Evolutionary conservation across 1,140 invertebrate genomes (phyloP), one percentile per base, ranked within the genome.

Genomic region (Lasioglossum baleicum): DNA sequence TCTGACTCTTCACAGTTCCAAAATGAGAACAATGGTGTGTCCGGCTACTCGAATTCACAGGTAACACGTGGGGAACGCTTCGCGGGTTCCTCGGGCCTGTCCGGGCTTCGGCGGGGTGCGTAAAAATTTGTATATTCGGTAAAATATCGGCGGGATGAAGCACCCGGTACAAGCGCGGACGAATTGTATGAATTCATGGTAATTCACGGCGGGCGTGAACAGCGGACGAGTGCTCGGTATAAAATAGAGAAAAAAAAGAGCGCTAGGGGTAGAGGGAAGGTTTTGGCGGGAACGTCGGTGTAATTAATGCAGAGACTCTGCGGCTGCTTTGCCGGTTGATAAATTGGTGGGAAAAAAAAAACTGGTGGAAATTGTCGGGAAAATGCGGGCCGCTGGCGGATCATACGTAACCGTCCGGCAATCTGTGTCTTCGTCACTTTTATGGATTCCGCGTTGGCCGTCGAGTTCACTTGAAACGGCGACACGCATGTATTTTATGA

Each of bases 401-500:
- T 56, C 53, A 73, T 73, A 73, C 69, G 76, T 73, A 73, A n/a
- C 64, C 60, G 60, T n/a, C 76, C 51, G 70, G 61, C 69, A 73
- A 79, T 79, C 51, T 58, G 76, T 79, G 76, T 79, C 76, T 79
- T 73, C 76, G 76, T 79, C 76, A 79, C 70, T 79, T 79, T 79
- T 79, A 79, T 79, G 76, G 76, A 73, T 79, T 79, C 69, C 53
- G 48, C 63, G 65, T 53, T 35, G 48, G n/a, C 48, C 76, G 44
- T 79, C 70, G 76, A 79, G 76, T 65, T 73, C 76, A 79, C 76
- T 79, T 44, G 76, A 79, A 78, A 79, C 61, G 48, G 69, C 76
- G 76, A 79, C 76, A 79, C 76, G 69, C 69, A 35, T 65, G 70
- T 79, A 79, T 79, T 79, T 79, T 79, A 79, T 73, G 76, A 79